Evolutionary conservation across 2,113 vertebrate genomes (phyloP).

Genomic region (Heterocephalus glaber): DNA sequence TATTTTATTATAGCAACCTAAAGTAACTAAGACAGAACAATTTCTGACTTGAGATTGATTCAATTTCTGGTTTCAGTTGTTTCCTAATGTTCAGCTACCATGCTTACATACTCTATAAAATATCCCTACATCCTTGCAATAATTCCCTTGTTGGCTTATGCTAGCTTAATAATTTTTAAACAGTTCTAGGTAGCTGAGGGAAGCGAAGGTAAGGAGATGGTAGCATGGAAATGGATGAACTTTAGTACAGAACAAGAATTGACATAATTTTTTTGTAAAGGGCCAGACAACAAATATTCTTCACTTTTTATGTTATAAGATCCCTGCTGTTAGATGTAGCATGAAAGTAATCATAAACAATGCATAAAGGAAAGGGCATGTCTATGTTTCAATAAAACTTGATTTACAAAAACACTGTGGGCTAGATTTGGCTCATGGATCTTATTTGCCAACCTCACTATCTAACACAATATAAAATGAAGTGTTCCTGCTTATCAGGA

Average conservation of each 20-base stretch:
- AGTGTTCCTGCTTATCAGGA: conserved; percentile 24
- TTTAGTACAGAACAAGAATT: not conserved
- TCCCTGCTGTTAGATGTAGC: not conserved
- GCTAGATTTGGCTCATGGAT: not conserved
- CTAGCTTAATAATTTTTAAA: conserved; percentile 26
- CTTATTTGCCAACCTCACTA: not conserved
- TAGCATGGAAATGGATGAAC: not conserved
- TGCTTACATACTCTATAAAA: not conserved
- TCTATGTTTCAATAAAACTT: not conserved
- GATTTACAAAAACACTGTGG: not conserved
- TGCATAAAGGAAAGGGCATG: not conserved
- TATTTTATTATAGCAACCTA: not conserved
- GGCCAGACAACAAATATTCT: conserved; percentile 17
- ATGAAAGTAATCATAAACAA: not conserved
- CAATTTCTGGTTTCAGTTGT: conserved; percentile 11
- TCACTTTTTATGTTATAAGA: not conserved
- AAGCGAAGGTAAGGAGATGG: not conserved
- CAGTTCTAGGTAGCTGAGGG: not conserved
- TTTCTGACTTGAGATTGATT: not conserved
- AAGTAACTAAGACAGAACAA: not conserved
- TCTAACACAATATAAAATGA: not conserved
- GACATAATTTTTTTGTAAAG: not conserved
- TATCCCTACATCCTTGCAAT: not conserved
- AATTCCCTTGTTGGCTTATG: not conserved
- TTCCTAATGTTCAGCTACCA: not conserved